These are phyloP conservation scores for Bombus impatiens DNA, from an alignment of 1,140 invertebrate genomes.

Conservation along the genomic window DNA sequence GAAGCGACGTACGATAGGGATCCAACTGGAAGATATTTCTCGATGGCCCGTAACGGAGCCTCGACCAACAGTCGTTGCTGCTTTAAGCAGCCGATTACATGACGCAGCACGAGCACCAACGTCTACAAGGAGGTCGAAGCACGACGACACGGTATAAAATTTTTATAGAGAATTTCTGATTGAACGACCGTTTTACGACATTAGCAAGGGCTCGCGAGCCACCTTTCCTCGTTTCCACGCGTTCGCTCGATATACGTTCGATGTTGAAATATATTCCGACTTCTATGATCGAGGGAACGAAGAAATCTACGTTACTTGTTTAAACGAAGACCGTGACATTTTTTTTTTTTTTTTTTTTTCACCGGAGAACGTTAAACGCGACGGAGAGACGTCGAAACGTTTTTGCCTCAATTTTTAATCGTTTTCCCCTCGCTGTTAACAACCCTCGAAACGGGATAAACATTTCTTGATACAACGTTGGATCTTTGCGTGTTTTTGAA, in stretches of 20 bases:
- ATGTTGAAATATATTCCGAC: background rate
- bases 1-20: background rate
- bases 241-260: conserved; percentile 1
- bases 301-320: background rate
- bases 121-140: conserved; percentile 1
- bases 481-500: too few relatives aligned
- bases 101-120: conserved; percentile 31
- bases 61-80: background rate
- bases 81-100: conserved; percentile 39
- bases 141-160: conserved; percentile 30
- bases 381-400: too few relatives aligned
- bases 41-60: background rate
- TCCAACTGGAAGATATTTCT: background rate
- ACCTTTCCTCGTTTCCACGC: background rate
- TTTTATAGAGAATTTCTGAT: conserved; percentile 48
- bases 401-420: background rate
- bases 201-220: conserved; percentile 3
- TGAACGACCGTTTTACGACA: conserved; percentile 46
- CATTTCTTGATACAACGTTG: background rate
- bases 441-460: background rate
- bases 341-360: background rate
- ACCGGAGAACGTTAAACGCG: too few relatives aligned
- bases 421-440: background rate
- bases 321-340: background rate
- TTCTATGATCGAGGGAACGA: background rate